These are phyloP conservation scores for Eonycteris spelaea DNA, from an alignment of 2,113 vertebrate species.

Conservation along the genomic window DNA sequence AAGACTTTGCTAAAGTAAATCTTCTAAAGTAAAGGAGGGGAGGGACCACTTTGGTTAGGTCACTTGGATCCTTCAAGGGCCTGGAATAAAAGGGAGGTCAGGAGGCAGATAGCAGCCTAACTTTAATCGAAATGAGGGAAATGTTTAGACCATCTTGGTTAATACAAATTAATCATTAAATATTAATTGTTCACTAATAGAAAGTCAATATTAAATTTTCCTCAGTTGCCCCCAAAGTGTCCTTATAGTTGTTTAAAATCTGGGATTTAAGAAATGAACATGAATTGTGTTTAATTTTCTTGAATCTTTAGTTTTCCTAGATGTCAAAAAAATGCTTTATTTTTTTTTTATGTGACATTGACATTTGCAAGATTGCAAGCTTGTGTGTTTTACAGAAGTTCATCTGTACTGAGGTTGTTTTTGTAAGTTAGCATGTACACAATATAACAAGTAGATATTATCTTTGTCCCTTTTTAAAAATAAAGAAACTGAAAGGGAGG, in stretches of 20 bases:
- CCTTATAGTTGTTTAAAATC: not conserved
- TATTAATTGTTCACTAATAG: not conserved
- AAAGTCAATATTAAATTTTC: not conserved
- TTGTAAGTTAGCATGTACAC: not conserved
- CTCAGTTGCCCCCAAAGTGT: not conserved
- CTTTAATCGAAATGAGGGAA: not conserved
- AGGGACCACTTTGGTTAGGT: not conserved
- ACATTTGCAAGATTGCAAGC: not conserved
- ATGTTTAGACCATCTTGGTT: not conserved
- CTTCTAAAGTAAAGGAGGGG: not conserved
- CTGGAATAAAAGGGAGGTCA: not conserved
- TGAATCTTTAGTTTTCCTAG: not conserved
- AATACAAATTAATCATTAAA: not conserved
- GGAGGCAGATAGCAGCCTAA: not conserved
- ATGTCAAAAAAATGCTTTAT: not conserved
- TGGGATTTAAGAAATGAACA: not conserved
- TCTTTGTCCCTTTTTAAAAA: not conserved
- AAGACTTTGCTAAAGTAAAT: not conserved
- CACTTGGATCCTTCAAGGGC: not conserved
- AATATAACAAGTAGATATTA: not conserved
- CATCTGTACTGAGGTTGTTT: not conserved
- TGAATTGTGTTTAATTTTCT: not conserved
- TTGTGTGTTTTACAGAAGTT: not conserved
- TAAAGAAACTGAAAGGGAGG: not conserved
- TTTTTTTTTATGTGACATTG: not conserved